Percentiles rank a stretch among this genome's conserved stretches.
These are phyloP conservation scores for Hydriomena furcata DNA, from an alignment of 2,888 invertebrate species.

Conservation along the genomic window DNA sequence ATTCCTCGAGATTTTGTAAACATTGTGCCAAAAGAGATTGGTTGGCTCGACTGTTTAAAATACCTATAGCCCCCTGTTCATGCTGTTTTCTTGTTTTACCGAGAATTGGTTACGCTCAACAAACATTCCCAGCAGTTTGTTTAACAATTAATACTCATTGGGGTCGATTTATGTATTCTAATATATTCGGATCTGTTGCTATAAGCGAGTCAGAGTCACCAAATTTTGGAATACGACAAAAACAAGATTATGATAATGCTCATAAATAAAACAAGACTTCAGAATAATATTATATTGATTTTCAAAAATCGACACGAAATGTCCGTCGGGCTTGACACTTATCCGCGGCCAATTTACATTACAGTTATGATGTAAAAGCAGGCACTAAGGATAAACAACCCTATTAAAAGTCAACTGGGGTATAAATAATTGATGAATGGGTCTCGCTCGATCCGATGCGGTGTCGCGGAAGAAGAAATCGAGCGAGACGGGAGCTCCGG, in stretches of 20 bases:
- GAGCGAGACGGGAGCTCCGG: conserved; percentile 57
- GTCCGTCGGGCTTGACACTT: conserved; percentile 35
- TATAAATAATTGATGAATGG: conserved; percentile 68
- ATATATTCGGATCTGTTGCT: conserved; percentile 14
- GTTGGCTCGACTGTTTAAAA: conserved; percentile 52
- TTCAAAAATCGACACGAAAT: conserved; percentile 34
- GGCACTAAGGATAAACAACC: conserved; percentile 43
- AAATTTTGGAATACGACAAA: conserved; percentile 15
- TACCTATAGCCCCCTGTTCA: conserved; percentile 37
- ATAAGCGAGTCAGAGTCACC: conserved; percentile 8
- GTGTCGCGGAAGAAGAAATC: conserved; percentile 66
- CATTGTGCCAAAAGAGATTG: conserved; percentile 70
- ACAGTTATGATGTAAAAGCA: conserved; percentile 52
- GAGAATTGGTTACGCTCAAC: conserved; percentile 38
- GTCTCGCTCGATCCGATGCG: conserved; percentile 46
- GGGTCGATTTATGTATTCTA: conserved; percentile 4
- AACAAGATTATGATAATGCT: conserved; percentile 28
- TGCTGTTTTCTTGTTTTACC: conserved; percentile 40
- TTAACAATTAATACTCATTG: conserved; percentile 35
- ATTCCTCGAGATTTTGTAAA: conserved; percentile 76
- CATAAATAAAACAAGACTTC: conserved; percentile 32
- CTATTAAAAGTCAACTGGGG: conserved; percentile 57
- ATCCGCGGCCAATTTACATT: conserved; percentile 42
- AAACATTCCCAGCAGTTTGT: conserved; percentile 43
- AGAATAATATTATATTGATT: conserved; percentile 25